Evolutionary conservation across 1,140 invertebrate species (phyloP).

Genomic region (Charaxes varanes): DNA sequence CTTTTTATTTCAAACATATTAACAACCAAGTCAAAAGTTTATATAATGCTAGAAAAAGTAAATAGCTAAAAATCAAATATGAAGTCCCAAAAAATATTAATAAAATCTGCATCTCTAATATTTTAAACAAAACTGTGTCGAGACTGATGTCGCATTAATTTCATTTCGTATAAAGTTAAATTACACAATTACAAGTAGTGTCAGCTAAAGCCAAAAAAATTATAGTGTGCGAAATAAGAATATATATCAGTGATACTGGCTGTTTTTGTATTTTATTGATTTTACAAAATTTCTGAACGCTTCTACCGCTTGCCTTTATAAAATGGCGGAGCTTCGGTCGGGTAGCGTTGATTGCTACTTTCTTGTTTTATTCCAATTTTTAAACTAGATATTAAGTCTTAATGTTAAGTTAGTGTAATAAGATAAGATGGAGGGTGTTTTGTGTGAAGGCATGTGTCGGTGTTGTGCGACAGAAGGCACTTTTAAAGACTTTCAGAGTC

Average conservation of each 20-base stretch:
- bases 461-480: conserved; percentile 57
- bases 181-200: no score
- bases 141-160: no score
- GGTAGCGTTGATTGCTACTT: conserved; percentile 31
- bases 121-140: no score
- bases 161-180: no score
- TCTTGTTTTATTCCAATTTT: conserved; percentile 24
- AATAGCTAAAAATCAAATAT: no score
- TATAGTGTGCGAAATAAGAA: not conserved
- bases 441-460: conserved; percentile 48
- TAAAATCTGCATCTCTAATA: no score
- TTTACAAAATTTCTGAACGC: conserved; percentile 1
- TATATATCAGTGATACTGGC: not conserved
- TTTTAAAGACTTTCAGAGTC: conserved; percentile 49
- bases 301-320: conserved; percentile 22
- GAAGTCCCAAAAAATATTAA: no score
- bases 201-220: no score
- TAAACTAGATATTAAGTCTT: conserved; percentile 27
- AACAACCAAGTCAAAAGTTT: no score
- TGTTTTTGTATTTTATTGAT: not conserved
- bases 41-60: no score
- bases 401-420: conserved; percentile 32
- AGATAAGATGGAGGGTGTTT: conserved; percentile 39
- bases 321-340: conserved; percentile 46
- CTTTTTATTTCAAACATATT: no score